These are phyloP conservation scores for Zelleria hepariella DNA, from an alignment of 2,888 invertebrate genomes.

Conservation along the genomic window DNA sequence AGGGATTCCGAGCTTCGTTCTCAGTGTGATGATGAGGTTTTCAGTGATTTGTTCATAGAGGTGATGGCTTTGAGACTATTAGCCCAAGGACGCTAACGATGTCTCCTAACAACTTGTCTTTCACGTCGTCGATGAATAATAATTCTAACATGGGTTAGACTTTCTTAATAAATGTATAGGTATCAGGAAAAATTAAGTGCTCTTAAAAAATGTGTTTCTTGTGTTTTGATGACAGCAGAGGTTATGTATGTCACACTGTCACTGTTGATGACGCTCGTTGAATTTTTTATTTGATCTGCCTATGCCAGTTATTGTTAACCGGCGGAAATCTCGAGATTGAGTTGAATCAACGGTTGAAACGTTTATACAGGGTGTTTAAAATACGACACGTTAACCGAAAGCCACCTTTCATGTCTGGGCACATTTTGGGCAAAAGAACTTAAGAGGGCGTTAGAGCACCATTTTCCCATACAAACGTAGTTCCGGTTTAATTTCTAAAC, in stretches of 20 bases:
- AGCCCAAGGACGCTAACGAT: conserved; percentile 43
- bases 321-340: no score
- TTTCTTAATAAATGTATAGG: not conserved
- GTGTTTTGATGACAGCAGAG: no score
- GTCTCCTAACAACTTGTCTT: conserved; percentile 36
- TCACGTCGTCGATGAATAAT: conserved; percentile 38
- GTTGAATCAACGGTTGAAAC: no score
- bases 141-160: conserved; percentile 38
- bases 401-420: no score
- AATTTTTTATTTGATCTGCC: not conserved
- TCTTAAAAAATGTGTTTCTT: no score
- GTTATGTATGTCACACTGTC: not conserved
- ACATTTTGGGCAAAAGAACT: no score
- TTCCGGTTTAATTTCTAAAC: no score
- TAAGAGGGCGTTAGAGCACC: no score
- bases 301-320: not conserved
- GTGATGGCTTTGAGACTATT: conserved; percentile 32
- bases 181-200: no score
- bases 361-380: no score
- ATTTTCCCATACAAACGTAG: no score
- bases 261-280: not conserved
- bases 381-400: no score
- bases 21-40: conserved; percentile 40
- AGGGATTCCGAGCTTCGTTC: conserved; percentile 37
- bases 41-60: conserved; percentile 53